Conservation (phyloP, 2,113 vertebrate genomes). For the Ursus arctos region DNA sequence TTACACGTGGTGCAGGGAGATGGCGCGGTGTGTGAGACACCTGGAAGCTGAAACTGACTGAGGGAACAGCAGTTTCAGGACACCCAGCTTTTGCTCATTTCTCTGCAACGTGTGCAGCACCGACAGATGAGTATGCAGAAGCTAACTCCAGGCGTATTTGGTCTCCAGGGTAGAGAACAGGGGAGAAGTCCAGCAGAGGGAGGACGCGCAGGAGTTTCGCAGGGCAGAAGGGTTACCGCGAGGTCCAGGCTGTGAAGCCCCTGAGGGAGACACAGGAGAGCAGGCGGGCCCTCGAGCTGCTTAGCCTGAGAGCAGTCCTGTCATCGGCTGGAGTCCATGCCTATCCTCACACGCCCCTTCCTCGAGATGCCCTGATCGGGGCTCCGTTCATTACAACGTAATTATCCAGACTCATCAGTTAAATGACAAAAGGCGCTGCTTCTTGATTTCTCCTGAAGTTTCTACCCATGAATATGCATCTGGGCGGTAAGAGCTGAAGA, state of each 20-base stretch:
- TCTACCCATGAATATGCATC: background rate
- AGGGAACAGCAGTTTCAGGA: slow-evolving; percentile 20
- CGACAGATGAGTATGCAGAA: slow-evolving; percentile 38
- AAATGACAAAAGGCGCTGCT: background rate
- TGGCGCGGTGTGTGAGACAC: background rate
- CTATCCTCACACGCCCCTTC: background rate
- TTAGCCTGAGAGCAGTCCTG: background rate
- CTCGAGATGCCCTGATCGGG: background rate
- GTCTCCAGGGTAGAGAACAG: background rate
- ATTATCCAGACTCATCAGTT: background rate
- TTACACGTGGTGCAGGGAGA: background rate
- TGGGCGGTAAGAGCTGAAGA: background rate
- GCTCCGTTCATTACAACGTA: background rate
- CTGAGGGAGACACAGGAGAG: background rate
- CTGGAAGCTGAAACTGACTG: background rate
- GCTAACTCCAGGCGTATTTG: background rate
- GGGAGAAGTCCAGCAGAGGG: background rate
- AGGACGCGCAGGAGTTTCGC: background rate
- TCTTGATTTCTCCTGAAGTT: background rate
- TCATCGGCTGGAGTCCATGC: background rate
- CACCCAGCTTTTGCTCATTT: background rate
- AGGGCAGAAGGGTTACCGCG: background rate
- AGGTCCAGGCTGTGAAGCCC: background rate
- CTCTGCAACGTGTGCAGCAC: background rate
- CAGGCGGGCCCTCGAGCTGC: background rate